Conservation (phyloP, 2,113 vertebrate genomes). For the Pseudorasbora parva region DNA sequence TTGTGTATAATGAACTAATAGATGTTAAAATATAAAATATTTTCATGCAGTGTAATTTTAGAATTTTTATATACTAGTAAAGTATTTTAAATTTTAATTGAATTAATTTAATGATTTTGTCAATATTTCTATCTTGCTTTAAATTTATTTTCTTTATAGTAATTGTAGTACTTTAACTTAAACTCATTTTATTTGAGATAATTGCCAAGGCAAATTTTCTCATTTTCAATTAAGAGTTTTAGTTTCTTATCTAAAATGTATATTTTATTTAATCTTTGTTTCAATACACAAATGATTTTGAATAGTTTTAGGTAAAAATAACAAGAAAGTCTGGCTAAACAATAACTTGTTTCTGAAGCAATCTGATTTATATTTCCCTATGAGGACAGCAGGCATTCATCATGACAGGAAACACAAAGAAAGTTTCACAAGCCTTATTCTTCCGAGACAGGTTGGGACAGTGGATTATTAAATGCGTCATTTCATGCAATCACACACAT, state of each 20-base stretch:
- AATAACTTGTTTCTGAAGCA: background rate
- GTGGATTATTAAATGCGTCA: conserved; percentile 5
- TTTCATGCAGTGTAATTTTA: background rate
- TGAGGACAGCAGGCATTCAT: background rate
- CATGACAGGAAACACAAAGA: conserved; percentile 1
- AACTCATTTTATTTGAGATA: background rate
- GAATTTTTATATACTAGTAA: background rate
- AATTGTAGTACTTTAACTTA: background rate
- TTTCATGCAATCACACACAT: background rate
- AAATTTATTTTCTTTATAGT: background rate
- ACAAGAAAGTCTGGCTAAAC: background rate
- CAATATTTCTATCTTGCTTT: background rate
- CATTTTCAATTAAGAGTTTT: background rate
- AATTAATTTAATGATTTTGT: background rate
- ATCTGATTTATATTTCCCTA: background rate
- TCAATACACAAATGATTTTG: background rate
- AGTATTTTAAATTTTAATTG: background rate
- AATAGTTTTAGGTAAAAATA: background rate
- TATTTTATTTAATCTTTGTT: background rate
- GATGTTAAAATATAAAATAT: background rate
- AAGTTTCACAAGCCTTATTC: conserved; percentile 10
- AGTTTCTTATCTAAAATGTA: background rate
- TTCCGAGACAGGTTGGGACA: conserved; percentile 12
- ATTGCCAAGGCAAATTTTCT: background rate
- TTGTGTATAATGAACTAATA: background rate